phyloP scores from a whole-genome alignment of 2,888 invertebrate species.

The Drosophila robusta region DNA sequence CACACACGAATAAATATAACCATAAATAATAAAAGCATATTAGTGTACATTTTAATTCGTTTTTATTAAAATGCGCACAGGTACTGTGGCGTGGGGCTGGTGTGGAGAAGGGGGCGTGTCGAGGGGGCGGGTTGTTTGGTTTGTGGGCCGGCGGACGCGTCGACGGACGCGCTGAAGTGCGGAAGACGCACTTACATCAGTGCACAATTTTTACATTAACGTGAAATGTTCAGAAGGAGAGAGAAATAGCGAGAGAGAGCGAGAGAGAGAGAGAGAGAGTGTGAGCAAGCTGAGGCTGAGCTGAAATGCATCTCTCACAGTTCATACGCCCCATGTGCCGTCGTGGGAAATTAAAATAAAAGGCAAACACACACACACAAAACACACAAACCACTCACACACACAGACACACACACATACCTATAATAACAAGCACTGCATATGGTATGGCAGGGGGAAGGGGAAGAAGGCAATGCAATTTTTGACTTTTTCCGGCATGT shows the following conservation, averaged over 20 bases:
- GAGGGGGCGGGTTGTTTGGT: background rate
- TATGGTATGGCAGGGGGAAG: slow-evolving; percentile 25
- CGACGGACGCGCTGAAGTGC: slow-evolving; percentile 56
- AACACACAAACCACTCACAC: slow-evolving; percentile 18
- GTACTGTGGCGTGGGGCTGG: slow-evolving; percentile 11
- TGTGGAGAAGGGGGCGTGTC: background rate
- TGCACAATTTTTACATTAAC: slow-evolving; percentile 79
- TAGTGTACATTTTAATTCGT: slow-evolving; percentile 77
- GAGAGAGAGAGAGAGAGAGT: background rate
- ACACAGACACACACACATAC: slow-evolving; percentile 23
- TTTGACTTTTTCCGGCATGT: slow-evolving; percentile 65
- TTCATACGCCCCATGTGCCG: slow-evolving; percentile 53
- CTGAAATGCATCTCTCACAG: slow-evolving; percentile 34
- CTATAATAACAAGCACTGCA: slow-evolving; percentile 37
- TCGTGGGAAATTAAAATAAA: slow-evolving; percentile 78
- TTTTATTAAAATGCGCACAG: slow-evolving; percentile 68
- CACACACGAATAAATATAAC: slow-evolving; percentile 59
- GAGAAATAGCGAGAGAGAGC: background rate
- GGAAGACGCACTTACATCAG: slow-evolving; percentile 78
- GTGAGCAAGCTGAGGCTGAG: slow-evolving; percentile 1
- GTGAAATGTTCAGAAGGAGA: slow-evolving; percentile 57
- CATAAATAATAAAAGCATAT: slow-evolving; percentile 77
- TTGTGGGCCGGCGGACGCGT: slow-evolving; percentile 41
- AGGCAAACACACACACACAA: slow-evolving; percentile 31
- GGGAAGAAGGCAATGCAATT: slow-evolving; percentile 56